Evolutionary conservation across 64 coral and sea anemone genomes (phyloP).

Genomic region (Stichodactyla mertensii): DNA sequence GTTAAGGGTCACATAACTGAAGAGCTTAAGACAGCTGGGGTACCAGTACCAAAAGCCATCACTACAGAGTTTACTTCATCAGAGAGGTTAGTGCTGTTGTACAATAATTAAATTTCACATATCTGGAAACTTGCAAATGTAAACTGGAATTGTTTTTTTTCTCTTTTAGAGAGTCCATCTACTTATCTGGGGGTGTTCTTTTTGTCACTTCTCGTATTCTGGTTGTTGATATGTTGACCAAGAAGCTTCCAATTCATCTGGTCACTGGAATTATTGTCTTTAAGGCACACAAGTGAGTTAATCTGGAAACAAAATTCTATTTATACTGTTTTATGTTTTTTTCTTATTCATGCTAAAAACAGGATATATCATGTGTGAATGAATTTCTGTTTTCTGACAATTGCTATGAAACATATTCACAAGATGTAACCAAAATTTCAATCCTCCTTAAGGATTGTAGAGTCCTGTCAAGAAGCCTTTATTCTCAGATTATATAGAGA

Average conservation of each 20-base stretch:
- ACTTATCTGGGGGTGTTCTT: conserved; percentile 80
- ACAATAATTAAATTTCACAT: no score
- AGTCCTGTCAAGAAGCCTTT: conserved; percentile 99
- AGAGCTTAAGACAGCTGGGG: conserved; percentile 47
- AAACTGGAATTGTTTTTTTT: not conserved
- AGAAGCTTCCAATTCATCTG: conserved; percentile 87
- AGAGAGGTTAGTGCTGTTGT: conserved; percentile 38
- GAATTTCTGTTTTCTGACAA: no score
- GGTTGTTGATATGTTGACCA: conserved; percentile 93
- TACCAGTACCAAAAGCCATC: conserved; percentile 51
- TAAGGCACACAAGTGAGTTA: conserved; percentile 92
- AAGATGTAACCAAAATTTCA: not conserved
- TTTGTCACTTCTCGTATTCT: conserved; percentile 98
- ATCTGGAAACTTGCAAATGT: not conserved
- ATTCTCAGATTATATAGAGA: conserved; percentile 90
- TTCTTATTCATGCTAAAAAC: no score
- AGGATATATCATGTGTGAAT: no score
- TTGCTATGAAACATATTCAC: no score
- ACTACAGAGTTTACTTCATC: conserved; percentile 69
- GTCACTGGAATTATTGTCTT: conserved; percentile 85
- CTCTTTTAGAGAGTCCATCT: conserved; percentile 66
- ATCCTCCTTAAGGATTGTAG: conserved; percentile 71
- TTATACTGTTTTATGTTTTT: not conserved
- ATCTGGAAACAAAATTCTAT: not conserved
- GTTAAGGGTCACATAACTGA: conserved; percentile 59